Evolutionary conservation across 2,797 vertebrate species (phyloP).

Genomic region (Brotula barbata): DNA sequence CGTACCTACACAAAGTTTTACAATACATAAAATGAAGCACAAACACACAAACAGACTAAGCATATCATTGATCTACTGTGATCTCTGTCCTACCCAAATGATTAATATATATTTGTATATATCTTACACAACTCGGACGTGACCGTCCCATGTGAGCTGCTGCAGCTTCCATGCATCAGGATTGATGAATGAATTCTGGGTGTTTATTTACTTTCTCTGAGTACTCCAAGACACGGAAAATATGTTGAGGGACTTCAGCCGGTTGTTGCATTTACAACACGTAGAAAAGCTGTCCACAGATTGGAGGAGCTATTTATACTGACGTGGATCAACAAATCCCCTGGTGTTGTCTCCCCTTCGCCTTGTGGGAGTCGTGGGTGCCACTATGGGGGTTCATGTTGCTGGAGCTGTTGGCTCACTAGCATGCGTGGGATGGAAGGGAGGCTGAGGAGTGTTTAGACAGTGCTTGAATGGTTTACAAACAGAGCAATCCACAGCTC

Average conservation of each 20-base stretch:
- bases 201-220: constrained; percentile 38
- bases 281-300: constrained; percentile 28
- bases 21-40: too few species aligned
- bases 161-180: neutral
- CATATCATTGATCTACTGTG: too few species aligned
- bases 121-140: constrained; percentile 9
- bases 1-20: too few species aligned
- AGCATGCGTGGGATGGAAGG: constrained; percentile 58
- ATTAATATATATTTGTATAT: constrained; percentile 1
- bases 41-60: too few species aligned
- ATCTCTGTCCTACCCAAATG: too few species aligned
- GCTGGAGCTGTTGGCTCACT: constrained; percentile 55
- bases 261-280: constrained; percentile 20
- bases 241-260: constrained; percentile 45
- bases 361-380: neutral
- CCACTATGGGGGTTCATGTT: constrained; percentile 37
- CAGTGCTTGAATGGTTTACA: constrained; percentile 79
- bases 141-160: constrained; percentile 1
- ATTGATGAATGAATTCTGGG: constrained; percentile 33
- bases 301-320: constrained; percentile 55
- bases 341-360: constrained; percentile 28
- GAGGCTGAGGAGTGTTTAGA: constrained; percentile 79
- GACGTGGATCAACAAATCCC: constrained; percentile 45
- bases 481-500: constrained; percentile 70
- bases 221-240: constrained; percentile 20